Percentiles rank a stretch among this genome's conserved stretches.
phyloP scores from a whole-genome alignment of 2,888 invertebrate genomes.

The Sarcophaga variegata region DNA sequence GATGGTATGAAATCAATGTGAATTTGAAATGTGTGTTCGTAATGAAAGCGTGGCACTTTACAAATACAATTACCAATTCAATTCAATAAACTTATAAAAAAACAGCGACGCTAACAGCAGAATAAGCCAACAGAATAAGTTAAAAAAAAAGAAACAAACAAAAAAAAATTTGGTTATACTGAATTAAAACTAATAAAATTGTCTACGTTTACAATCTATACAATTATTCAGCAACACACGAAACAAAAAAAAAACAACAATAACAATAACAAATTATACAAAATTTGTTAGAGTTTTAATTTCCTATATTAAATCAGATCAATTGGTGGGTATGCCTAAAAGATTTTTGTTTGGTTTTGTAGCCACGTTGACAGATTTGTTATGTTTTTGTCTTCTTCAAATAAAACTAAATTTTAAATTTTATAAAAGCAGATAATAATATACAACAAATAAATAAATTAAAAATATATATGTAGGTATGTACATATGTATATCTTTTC shows the following conservation, averaged over 20 bases:
- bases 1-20: conserved; percentile 35
- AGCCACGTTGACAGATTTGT: conserved; percentile 64
- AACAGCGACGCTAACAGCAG: background rate
- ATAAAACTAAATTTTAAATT: background rate
- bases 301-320: conserved; percentile 42
- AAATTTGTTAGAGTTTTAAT: conserved; percentile 20
- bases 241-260: background rate
- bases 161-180: too few species aligned
- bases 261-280: background rate
- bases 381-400: background rate
- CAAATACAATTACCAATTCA: conserved; percentile 33
- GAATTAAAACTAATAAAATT: conserved; percentile 27
- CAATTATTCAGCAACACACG: conserved; percentile 24
- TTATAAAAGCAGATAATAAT: conserved; percentile 10
- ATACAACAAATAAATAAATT: background rate
- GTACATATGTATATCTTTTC: background rate
- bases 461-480: background rate
- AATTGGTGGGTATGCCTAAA: conserved; percentile 35
- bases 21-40: conserved; percentile 14
- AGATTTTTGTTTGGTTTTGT: conserved; percentile 42
- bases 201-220: conserved; percentile 50
- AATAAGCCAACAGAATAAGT: background rate
- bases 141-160: background rate
- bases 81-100: conserved; percentile 11
- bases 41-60: conserved; percentile 66